Percentiles rank a stretch among this genome's conserved stretches.
phyloP scores from a whole-genome alignment of 2,797 vertebrate species.

The Coccyzus lansbergi region DNA sequence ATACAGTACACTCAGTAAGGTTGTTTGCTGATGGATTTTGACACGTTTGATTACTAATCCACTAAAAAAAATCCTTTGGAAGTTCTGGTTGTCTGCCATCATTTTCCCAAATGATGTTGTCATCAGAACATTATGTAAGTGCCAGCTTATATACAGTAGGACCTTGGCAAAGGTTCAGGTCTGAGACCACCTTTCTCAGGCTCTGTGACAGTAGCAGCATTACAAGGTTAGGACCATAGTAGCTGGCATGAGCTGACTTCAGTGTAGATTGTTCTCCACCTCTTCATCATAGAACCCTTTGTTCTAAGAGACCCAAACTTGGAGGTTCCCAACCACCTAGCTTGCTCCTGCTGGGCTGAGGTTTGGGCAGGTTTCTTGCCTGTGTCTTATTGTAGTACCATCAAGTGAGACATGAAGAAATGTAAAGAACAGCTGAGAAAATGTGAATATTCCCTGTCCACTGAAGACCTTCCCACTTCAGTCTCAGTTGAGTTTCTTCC shows the following conservation, averaged over 20 bases:
- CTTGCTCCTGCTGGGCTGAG: neutral
- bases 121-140: neutral
- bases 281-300: neutral
- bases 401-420: neutral
- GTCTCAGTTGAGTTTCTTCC: neutral
- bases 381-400: neutral
- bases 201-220: neutral
- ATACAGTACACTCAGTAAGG: neutral
- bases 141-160: neutral
- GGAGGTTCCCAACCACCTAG: neutral
- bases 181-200: neutral
- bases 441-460: neutral
- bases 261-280: neutral
- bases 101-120: neutral
- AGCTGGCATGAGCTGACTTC: neutral
- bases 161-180: neutral
- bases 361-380: neutral
- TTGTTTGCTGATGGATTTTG: neutral
- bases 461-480: neutral
- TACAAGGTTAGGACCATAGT: neutral
- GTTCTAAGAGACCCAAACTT: neutral
- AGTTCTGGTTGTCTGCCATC: neutral
- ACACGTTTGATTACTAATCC: neutral
- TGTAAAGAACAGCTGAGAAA: neutral
- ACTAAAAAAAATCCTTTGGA: neutral